phyloP scores from a whole-genome alignment of 2,113 vertebrate species.

The Mystacornis crossleyi region DNA sequence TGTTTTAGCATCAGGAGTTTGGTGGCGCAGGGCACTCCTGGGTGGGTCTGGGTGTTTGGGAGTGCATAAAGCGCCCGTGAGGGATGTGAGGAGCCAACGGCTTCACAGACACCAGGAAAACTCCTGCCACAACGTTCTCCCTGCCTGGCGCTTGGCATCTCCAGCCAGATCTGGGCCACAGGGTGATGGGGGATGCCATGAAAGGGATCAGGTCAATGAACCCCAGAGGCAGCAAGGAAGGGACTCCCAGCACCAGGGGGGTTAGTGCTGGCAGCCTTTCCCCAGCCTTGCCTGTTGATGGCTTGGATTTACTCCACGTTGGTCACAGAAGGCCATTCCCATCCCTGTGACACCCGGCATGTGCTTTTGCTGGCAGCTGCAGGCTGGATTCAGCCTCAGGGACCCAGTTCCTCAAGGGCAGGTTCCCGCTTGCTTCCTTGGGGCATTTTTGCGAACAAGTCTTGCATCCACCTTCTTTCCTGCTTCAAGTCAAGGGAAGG shows the following conservation, averaged over 20 bases:
- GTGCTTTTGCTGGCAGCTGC: conserved; percentile 30
- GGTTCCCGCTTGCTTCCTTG: neutral
- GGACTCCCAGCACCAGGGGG: accelerated
- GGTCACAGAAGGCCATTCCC: neutral
- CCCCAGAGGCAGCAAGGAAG: neutral
- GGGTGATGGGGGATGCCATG: neutral
- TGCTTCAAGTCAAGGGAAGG: accelerated
- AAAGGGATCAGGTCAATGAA: neutral
- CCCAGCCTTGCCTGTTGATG: neutral
- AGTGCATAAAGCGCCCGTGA: neutral
- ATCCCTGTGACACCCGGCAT: conserved; percentile 19
- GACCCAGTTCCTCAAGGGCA: neutral
- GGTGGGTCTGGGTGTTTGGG: accelerated
- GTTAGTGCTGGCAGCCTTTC: neutral
- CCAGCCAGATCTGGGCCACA: accelerated
- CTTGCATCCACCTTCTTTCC: neutral
- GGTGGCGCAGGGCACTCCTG: neutral
- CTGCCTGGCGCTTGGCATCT: accelerated
- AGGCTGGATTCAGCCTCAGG: neutral
- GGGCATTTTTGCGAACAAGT: neutral
- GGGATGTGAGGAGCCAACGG: neutral
- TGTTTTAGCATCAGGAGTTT: neutral
- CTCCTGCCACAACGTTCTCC: accelerated
- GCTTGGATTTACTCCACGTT: neutral
- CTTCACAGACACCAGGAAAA: accelerated